phyloP scores from a whole-genome alignment of 37 sponge, comb jelly and placozoan genomes.

The Ephydatia muelleri region DNA sequence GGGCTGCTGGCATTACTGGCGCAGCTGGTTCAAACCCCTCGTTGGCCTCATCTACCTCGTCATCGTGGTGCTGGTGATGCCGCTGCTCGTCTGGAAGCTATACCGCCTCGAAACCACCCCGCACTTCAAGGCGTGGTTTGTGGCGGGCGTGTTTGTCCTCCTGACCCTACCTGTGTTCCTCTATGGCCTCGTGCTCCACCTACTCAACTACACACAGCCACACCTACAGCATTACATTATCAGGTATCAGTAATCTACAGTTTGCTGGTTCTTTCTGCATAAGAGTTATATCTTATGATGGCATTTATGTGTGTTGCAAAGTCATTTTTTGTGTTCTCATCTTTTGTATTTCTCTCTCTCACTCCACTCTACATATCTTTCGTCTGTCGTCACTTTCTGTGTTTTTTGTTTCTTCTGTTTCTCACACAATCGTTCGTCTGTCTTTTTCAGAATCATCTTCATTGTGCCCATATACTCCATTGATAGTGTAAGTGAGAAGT shows the following conservation, averaged over 20 bases:
- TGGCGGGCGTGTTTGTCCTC: slow-evolving; percentile 83
- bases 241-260: slow-evolving; percentile 50
- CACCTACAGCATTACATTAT: slow-evolving; percentile 85
- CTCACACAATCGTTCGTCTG: not conserved
- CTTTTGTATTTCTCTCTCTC: not conserved
- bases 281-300: not conserved
- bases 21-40: slow-evolving; percentile 27
- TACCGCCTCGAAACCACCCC: slow-evolving; percentile 16
- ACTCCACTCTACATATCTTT: not conserved
- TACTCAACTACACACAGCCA: slow-evolving; percentile 87
- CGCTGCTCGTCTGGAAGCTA: slow-evolving; percentile 68
- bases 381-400: not conserved
- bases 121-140: slow-evolving; percentile 83
- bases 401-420: not conserved
- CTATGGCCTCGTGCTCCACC: slow-evolving; percentile 73
- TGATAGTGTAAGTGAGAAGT: slow-evolving; percentile 66
- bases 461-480: slow-evolving; percentile 89
- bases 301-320: slow-evolving; percentile 12
- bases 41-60: slow-evolving; percentile 36
- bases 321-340: not conserved
- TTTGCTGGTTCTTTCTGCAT: slow-evolving; percentile 28
- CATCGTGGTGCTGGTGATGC: slow-evolving; percentile 53
- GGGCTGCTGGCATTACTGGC: slow-evolving; percentile 67
- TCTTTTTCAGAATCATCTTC: slow-evolving; percentile 75
- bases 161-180: slow-evolving; percentile 86